Conservation (phyloP, 2,113 vertebrate genomes). For the Amphiprion ocellaris region DNA sequence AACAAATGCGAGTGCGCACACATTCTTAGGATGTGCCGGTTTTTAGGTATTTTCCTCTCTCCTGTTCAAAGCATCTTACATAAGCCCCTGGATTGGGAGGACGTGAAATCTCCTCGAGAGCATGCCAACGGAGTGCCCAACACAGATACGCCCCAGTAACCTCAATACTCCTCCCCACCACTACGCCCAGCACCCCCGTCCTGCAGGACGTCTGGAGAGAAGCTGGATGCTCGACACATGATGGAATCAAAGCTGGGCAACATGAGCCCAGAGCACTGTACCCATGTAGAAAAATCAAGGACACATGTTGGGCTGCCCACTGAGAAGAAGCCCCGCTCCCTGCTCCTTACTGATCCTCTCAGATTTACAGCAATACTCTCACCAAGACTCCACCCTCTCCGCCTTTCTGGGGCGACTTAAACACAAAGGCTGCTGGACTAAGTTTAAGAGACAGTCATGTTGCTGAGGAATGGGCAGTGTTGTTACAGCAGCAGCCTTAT, state of each 20-base stretch:
- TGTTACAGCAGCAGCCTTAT: constrained; percentile 65
- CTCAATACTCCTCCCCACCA: constrained; percentile 36
- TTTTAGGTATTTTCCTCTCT: constrained; percentile 56
- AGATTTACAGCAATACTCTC: constrained; percentile 81
- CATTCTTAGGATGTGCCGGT: constrained; percentile 57
- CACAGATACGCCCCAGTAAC: constrained; percentile 61
- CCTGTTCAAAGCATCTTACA: constrained; percentile 67
- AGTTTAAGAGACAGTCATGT: constrained; percentile 42
- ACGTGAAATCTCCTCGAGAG: constrained; percentile 62
- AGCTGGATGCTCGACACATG: constrained; percentile 52
- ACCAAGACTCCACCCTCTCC: constrained; percentile 55
- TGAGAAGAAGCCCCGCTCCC: constrained; percentile 38
- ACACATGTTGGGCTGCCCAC: constrained; percentile 48
- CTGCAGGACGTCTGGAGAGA: constrained; percentile 49
- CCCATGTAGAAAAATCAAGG: constrained; percentile 37
- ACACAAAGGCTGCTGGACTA: constrained; percentile 54
- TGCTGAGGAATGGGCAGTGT: constrained; percentile 46
- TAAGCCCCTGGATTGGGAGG: constrained; percentile 67
- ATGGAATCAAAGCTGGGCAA: constrained; percentile 52
- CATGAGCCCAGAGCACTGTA: constrained; percentile 31
- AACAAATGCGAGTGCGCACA: constrained; percentile 49
- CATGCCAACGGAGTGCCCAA: constrained; percentile 55
- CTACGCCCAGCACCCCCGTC: constrained; percentile 20
- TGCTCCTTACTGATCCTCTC: constrained; percentile 57
- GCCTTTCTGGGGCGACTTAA: constrained; percentile 35